Percentiles rank a stretch among this genome's conserved stretches.
Evolutionary conservation across 2,888 invertebrate genomes (phyloP).

Genomic region (Hyles lineata): DNA sequence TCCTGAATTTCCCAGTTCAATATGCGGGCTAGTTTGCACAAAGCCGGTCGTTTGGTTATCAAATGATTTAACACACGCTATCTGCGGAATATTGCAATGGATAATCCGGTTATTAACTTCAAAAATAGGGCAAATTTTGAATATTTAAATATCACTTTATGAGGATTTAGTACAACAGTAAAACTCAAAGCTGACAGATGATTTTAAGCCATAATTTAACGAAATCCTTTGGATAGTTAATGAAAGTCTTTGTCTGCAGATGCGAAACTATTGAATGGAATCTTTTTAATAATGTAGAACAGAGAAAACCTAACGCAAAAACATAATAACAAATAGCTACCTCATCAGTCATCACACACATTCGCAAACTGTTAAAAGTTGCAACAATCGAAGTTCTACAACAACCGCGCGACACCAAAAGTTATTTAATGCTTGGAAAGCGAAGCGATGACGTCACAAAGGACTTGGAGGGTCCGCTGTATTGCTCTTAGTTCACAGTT

Average conservation of each 20-base stretch:
- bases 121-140: not conserved
- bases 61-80: not conserved
- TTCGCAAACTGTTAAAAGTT: slow-evolving; percentile 14
- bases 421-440: slow-evolving; percentile 66
- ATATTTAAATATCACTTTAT: not conserved
- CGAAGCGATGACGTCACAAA: slow-evolving; percentile 59
- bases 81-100: not conserved
- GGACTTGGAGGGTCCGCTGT: slow-evolving; percentile 45
- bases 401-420: slow-evolving; percentile 57
- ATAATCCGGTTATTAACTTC: not conserved
- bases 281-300: not conserved
- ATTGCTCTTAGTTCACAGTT: slow-evolving; percentile 59
- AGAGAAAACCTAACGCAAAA: not conserved
- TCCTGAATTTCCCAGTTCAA: not conserved
- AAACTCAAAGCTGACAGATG: not conserved
- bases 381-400: slow-evolving; percentile 33
- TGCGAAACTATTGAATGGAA: not conserved
- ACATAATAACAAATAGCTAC: not conserved
- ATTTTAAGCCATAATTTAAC: not conserved
- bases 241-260: too few relatives aligned
- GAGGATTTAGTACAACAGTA: not conserved
- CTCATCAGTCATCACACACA: slow-evolving; percentile 1
- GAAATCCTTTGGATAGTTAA: too few relatives aligned
- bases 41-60: not conserved
- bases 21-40: slow-evolving; percentile 9